Evolutionary conservation across 2,113 vertebrate genomes (phyloP).

Genomic region (Dicrurus megarhynchus): DNA sequence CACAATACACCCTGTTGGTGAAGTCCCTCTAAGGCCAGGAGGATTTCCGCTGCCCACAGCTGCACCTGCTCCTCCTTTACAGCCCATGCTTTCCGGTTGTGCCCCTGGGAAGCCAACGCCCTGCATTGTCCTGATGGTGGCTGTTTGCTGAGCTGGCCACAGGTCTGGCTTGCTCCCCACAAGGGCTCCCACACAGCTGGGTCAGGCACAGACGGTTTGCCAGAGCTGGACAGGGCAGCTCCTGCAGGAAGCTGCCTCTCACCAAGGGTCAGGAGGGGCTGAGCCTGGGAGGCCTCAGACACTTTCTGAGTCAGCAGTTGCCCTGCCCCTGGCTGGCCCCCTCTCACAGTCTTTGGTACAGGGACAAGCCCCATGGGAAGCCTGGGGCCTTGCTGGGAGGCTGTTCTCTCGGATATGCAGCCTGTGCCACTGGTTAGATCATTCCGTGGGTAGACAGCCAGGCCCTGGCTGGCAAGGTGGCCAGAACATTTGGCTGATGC

Average conservation of each 20-base stretch:
- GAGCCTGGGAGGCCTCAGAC: background rate
- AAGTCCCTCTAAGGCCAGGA: constrained; percentile 90
- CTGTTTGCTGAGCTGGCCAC: background rate
- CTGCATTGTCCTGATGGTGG: background rate
- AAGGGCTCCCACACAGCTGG: background rate
- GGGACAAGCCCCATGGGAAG: background rate
- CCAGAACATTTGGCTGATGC: background rate
- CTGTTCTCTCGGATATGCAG: background rate
- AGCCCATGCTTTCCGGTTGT: constrained; percentile 60
- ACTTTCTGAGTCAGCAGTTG: background rate
- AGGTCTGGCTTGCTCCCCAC: background rate
- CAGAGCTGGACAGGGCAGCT: background rate
- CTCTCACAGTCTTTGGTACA: background rate
- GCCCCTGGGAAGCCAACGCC: background rate
- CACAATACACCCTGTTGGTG: constrained; percentile 95
- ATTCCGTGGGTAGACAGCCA: background rate
- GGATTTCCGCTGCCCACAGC: constrained; percentile 90
- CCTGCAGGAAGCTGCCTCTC: background rate
- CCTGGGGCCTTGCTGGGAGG: background rate
- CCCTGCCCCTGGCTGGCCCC: background rate
- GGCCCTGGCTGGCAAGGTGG: background rate
- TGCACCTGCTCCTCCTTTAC: constrained; percentile 83
- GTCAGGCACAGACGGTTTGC: background rate
- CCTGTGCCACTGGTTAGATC: background rate
- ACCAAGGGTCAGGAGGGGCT: background rate